A percentile compares a stretch with the other conserved stretches of the same genome.
phyloP scores from a whole-genome alignment of 2,797 vertebrate species.

The Furcifer pardalis region DNA sequence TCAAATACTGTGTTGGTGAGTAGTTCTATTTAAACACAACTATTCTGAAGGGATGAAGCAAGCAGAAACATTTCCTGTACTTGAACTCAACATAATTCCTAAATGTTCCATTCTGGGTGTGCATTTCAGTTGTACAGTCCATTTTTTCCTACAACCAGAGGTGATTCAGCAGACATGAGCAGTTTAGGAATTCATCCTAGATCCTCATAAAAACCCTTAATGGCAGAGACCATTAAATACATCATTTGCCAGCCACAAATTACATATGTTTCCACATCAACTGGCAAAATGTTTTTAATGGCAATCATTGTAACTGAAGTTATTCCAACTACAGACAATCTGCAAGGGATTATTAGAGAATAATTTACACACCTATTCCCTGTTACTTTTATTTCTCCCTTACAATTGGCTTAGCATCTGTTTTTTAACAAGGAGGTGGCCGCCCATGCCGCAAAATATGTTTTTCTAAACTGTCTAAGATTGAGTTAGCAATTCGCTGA shows the following conservation, averaged over 20 bases:
- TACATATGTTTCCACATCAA: conserved; percentile 56
- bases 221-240: conserved; percentile 59
- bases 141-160: conserved; percentile 53
- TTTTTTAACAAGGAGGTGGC: conserved; percentile 72
- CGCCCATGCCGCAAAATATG: conserved; percentile 89
- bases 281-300: conserved; percentile 64
- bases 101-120: conserved; percentile 59
- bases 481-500: conserved; percentile 86
- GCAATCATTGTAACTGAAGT: conserved; percentile 62
- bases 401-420: conserved; percentile 73
- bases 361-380: conserved; percentile 61
- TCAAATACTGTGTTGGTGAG: conserved; percentile 74
- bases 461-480: conserved; percentile 92
- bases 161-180: conserved; percentile 40
- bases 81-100: conserved; percentile 62
- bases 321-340: conserved; percentile 69
- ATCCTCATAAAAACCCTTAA: conserved; percentile 56
- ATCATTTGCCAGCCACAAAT: conserved; percentile 48
- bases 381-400: conserved; percentile 57
- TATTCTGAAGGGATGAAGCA: conserved; percentile 56
- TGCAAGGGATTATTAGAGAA: conserved; percentile 68
- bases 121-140: conserved; percentile 50
- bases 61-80: conserved; percentile 51
- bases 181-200: conserved; percentile 61
- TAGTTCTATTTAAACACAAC: conserved; percentile 66